phyloP scores from a whole-genome alignment of 1,140 invertebrate species.

The Spodoptera frugiperda region DNA sequence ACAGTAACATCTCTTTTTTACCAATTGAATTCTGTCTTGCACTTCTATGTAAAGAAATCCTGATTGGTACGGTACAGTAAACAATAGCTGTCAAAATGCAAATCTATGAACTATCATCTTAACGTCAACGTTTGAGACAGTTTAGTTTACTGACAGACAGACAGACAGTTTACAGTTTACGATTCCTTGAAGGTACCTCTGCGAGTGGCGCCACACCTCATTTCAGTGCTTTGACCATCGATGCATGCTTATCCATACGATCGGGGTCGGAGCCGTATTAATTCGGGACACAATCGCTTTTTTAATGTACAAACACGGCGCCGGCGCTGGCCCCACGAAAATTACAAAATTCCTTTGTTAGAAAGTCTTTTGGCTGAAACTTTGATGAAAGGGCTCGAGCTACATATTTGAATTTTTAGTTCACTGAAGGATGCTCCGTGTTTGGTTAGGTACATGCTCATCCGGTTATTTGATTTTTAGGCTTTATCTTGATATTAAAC shows the following conservation, averaged over 20 bases:
- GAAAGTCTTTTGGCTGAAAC: conserved; percentile 28
- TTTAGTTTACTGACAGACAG: too few species aligned
- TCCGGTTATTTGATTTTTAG: background rate
- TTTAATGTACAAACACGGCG: conserved; percentile 41
- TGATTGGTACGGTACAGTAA: too few species aligned
- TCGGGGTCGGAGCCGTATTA: conserved; percentile 43
- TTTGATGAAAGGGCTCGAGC: conserved; percentile 18
- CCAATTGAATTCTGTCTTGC: too few species aligned
- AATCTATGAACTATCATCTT: too few species aligned
- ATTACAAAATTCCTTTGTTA: conserved; percentile 45
- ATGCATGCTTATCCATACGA: conserved; percentile 43
- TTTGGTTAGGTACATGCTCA: background rate
- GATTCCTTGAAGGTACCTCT: background rate
- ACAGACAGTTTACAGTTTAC: too few species aligned
- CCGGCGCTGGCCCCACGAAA: conserved; percentile 20
- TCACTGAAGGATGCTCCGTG: background rate
- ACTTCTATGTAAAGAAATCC: too few species aligned
- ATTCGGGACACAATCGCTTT: conserved; percentile 49
- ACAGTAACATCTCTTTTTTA: too few species aligned
- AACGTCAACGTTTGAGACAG: too few species aligned
- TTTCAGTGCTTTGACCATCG: conserved; percentile 44
- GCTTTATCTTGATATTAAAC: too few species aligned
- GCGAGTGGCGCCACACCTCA: background rate
- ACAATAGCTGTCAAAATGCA: too few species aligned
- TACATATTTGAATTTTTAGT: conserved; percentile 10